Percentiles rank a stretch among this genome's conserved stretches.
phyloP scores from a whole-genome alignment of 2,888 invertebrate genomes.

The Sussaba pulchella region DNA sequence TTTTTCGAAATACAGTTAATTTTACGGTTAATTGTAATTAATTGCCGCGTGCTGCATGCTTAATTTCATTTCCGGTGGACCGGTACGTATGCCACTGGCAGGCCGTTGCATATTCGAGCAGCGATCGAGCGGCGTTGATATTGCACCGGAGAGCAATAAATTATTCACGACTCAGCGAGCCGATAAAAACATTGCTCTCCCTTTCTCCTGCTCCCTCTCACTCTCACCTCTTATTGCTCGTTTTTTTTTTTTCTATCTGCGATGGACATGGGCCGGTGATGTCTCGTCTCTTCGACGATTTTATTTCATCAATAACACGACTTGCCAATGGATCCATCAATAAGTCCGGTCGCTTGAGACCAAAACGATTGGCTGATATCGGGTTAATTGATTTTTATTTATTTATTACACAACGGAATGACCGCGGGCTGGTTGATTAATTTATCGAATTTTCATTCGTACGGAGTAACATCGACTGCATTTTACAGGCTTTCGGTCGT shows the following conservation, averaged over 20 bases:
- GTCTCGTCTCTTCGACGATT: constrained; percentile 32
- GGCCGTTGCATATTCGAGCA: constrained; percentile 9
- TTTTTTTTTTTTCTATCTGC: not conserved
- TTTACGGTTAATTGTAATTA: not conserved
- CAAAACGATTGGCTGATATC: constrained; percentile 11
- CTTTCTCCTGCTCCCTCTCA: constrained; percentile 26
- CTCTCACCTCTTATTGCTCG: constrained; percentile 17
- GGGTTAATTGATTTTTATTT: constrained; percentile 28
- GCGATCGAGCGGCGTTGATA: constrained; percentile 38
- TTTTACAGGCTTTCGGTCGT: not conserved
- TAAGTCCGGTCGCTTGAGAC: constrained; percentile 9
- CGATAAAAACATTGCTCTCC: constrained; percentile 44
- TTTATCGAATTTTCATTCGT: not conserved
- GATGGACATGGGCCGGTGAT: not conserved
- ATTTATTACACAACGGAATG: constrained; percentile 31
- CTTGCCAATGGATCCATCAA: not conserved
- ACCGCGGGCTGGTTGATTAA: not conserved
- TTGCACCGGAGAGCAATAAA: constrained; percentile 53
- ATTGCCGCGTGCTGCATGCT: constrained; percentile 1
- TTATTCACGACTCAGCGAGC: constrained; percentile 54
- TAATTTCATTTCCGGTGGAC: not conserved
- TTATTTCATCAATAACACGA: constrained; percentile 4
- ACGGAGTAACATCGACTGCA: not conserved
- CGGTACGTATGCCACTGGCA: not conserved
- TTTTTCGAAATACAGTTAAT: too few species aligned